Percentiles rank a stretch among this genome's conserved stretches.
Conservation (phyloP, 1,140 invertebrate species). For the Hyles vespertilio region DNA sequence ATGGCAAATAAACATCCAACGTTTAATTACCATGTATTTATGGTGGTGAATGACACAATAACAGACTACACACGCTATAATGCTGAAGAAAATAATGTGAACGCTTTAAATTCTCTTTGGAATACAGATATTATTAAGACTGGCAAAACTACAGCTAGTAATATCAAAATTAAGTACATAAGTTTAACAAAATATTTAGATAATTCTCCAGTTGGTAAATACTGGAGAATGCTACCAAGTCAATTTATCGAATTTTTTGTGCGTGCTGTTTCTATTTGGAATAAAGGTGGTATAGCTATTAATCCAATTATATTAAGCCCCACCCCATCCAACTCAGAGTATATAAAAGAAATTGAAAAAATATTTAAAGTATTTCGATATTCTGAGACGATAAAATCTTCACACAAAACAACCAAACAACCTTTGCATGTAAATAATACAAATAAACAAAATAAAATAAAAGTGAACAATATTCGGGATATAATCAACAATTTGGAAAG, state of each 20-base stretch:
- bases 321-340: slow-evolving; percentile 30
- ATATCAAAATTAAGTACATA: slow-evolving; percentile 36
- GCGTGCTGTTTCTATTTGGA: slow-evolving; percentile 55
- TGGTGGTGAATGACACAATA: slow-evolving; percentile 42
- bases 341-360: slow-evolving; percentile 46
- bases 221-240: slow-evolving; percentile 42
- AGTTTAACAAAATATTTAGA: slow-evolving; percentile 42
- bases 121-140: slow-evolving; percentile 19
- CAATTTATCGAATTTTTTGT: slow-evolving; percentile 52
- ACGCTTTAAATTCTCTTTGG: slow-evolving; percentile 45
- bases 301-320: slow-evolving; percentile 50
- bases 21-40: slow-evolving; percentile 45
- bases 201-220: slow-evolving; percentile 43
- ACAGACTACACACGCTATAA: slow-evolving; percentile 23
- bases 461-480: slow-evolving; percentile 63
- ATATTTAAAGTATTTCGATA: slow-evolving; percentile 18
- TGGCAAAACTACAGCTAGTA: slow-evolving; percentile 16
- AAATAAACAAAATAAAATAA: slow-evolving; percentile 36
- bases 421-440: not conserved
- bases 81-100: slow-evolving; percentile 48
- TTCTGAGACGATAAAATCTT: slow-evolving; percentile 1
- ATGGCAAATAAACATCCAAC: slow-evolving; percentile 39
- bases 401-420: too few relatives aligned
- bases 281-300: slow-evolving; percentile 60
- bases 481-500: slow-evolving; percentile 53